Conservation (phyloP, 2,888 invertebrate species). For the Ormyrus labotus region DNA sequence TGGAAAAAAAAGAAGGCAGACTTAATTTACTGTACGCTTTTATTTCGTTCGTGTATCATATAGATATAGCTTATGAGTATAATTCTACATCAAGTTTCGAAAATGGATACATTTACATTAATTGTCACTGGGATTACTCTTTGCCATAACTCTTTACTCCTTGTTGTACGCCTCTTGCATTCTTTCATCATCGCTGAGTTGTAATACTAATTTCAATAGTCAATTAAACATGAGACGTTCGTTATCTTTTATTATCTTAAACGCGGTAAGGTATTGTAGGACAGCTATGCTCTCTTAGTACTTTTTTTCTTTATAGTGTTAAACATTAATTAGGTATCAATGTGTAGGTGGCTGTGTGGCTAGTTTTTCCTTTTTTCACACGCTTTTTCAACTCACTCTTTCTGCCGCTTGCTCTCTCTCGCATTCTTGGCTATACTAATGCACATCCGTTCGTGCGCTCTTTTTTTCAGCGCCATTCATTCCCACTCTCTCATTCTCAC, state of each 20-base stretch:
- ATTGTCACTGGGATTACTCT: slow-evolving; percentile 75
- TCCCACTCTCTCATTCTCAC: slow-evolving; percentile 47
- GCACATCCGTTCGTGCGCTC: slow-evolving; percentile 32
- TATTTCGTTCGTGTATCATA: slow-evolving; percentile 76
- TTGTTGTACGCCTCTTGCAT: slow-evolving; percentile 57
- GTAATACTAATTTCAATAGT: slow-evolving; percentile 73
- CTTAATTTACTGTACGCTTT: slow-evolving; percentile 73
- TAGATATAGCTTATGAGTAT: slow-evolving; percentile 76
- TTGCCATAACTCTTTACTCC: slow-evolving; percentile 61
- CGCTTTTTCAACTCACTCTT: slow-evolving; percentile 19
- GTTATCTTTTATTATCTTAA: slow-evolving; percentile 70
- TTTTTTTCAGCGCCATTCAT: background rate
- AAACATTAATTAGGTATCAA: slow-evolving; percentile 72
- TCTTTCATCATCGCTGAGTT: slow-evolving; percentile 58
- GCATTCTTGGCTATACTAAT: slow-evolving; percentile 6
- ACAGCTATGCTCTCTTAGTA: slow-evolving; percentile 72
- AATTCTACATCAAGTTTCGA: slow-evolving; percentile 76
- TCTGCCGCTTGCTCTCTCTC: slow-evolving; percentile 33
- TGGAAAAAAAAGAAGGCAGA: slow-evolving; percentile 47
- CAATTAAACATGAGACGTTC: slow-evolving; percentile 69
- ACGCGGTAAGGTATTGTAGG: slow-evolving; percentile 71
- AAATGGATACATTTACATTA: slow-evolving; percentile 77
- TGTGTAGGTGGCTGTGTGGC: slow-evolving; percentile 49
- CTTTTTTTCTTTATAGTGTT: slow-evolving; percentile 67
- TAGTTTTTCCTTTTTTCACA: slow-evolving; percentile 38